A percentile compares a stretch with the other conserved stretches of the same genome.
Conservation (phyloP, 2,113 vertebrate species). For the Morone saxatilis region DNA sequence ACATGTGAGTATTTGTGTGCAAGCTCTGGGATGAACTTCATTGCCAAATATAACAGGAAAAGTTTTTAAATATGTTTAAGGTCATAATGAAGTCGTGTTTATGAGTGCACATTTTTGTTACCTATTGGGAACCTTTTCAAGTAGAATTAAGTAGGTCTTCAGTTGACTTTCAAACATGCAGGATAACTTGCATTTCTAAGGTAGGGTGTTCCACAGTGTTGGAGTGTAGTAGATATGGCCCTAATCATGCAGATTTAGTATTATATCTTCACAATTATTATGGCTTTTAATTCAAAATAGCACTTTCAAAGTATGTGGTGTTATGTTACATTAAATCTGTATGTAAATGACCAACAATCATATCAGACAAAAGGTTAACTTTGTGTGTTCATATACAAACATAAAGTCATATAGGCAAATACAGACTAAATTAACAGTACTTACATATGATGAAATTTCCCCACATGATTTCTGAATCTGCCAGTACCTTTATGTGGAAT, state of each 20-base stretch:
- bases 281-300: neutral
- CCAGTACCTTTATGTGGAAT: neutral
- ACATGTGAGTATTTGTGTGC: neutral
- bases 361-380: too few relatives aligned
- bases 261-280: neutral
- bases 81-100: neutral
- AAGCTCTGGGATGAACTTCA: neutral
- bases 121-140: too few relatives aligned
- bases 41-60: neutral
- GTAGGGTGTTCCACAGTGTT: too few relatives aligned
- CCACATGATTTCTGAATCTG: neutral
- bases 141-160: too few relatives aligned
- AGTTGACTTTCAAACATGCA: too few relatives aligned
- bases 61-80: neutral
- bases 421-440: neutral
- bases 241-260: too few relatives aligned
- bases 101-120: neutral
- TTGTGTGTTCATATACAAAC: neutral
- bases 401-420: neutral
- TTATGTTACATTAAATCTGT: neutral
- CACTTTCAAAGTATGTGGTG: neutral
- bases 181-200: too few relatives aligned
- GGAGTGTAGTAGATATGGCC: too few relatives aligned
- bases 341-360: neutral
- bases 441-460: neutral